Evolutionary conservation across 2,888 invertebrate species (phyloP), one percentile per base, ranked within the genome.

Genomic region (Nasonia oneida): DNA sequence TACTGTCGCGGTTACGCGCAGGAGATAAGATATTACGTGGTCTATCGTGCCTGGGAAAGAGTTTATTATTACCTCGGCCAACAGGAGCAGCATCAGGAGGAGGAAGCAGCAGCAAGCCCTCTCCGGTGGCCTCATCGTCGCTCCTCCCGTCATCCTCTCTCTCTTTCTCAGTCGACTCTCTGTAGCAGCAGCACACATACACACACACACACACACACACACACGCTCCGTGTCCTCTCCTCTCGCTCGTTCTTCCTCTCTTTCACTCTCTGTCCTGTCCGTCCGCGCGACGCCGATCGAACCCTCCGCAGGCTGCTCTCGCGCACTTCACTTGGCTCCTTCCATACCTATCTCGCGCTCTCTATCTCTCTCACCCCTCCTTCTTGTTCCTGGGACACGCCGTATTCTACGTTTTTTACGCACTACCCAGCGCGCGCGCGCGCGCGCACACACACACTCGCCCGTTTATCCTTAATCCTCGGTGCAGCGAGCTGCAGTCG

Each of bases 41-140:
- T 64, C 3, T n/a, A n/a, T 18, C 61, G n/a, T 23, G n/a, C 10
- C 14, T 23, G 50, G 23, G 15, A 61, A 15, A 14, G 8, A 10
- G n/a, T 39, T 57, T 64, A 23, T 23, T 23, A 23, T 82, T 82
- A 86, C 86, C 86, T 86, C 83, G 8, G 86, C 83, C 47, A 86
- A 61, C 23, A 83, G 61, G 33, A 86, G 83, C 23, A 85, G 64
- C 47, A 81, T 23, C 50, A 76, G 74, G n/a, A 86, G 73, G n/a
- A 85, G 86, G 50, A 86, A 64, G 33, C 71, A 81, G 39, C 76
- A 81, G 81, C 73, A 29, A 6, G 47, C 57, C 57, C 83, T 75
- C 74, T 71, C n/a, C 15, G 74, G 74, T 14, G 42, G 61, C 50
- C 73, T 37, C 82, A 64, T 84, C 84, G 61, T 84, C 75, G 76